These are phyloP conservation scores for Apodemus speciosus DNA, from an alignment of 2,113 vertebrate species.

Conservation along the genomic window DNA sequence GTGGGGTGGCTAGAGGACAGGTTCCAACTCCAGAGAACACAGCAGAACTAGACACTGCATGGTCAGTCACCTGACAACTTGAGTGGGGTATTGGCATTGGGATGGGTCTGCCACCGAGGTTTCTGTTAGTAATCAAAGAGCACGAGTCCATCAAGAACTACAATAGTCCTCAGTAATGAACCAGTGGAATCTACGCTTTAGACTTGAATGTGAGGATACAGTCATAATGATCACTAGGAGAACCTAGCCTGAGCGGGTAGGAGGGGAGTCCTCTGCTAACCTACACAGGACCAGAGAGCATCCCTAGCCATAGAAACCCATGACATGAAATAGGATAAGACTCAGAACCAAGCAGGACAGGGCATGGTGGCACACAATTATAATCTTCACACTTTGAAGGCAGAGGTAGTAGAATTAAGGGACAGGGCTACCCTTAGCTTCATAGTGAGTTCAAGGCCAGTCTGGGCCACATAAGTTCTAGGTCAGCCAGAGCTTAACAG, in stretches of 20 bases:
- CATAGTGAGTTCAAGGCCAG: neutral
- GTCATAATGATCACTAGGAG: neutral
- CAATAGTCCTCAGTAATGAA: neutral
- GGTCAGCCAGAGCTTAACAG: neutral
- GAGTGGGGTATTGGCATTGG: accelerated
- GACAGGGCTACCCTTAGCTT: neutral
- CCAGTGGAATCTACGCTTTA: neutral
- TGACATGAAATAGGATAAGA: neutral
- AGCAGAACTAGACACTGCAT: neutral
- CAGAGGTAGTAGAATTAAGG: neutral
- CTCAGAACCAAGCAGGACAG: neutral
- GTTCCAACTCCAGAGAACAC: neutral
- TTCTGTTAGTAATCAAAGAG: neutral
- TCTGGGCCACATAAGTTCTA: neutral
- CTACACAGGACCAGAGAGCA: neutral
- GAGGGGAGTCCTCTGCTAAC: no score
- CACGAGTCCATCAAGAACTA: neutral
- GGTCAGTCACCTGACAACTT: neutral
- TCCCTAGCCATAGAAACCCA: neutral
- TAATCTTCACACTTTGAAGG: neutral
- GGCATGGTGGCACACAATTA: neutral
- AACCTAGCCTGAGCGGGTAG: no score
- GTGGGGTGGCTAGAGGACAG: neutral
- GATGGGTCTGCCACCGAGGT: neutral
- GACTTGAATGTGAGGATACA: neutral